Evolutionary conservation across 2,797 vertebrate species (phyloP), one percentile per base, ranked within the genome.

Genomic region (Manis javanica): DNA sequence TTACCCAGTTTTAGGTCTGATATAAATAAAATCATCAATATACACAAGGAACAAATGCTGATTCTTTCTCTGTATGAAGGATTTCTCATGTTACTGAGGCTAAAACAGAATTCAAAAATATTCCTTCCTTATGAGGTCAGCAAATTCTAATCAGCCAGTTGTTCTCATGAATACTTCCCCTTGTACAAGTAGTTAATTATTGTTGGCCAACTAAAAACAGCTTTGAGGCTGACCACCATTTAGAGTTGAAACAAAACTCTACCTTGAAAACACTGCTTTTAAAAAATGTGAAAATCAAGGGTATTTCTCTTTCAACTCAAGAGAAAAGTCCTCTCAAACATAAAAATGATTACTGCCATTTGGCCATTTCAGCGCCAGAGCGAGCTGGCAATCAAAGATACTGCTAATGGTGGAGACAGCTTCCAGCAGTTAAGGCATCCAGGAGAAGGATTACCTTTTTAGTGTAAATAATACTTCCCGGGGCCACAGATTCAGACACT

Each of bases 141-240:
- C 82, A 71, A 90, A 94, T 96, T 98, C 79, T 94, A 94, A 97
- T 95, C 74, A 96, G 63, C 95, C 95, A 97, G 85, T 95, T 97
- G 89, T 96, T 87, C 82, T 82, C 91, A 87, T 57, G 68, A 97
- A 92, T 93, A 91, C 84, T 95, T 96, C 81, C 63, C 78, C 71
- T 96, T 77, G 77, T 15, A 93, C 53, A 92, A 93, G 68, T 31
- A 64, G 66, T 92, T 87, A 96, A 96, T 94, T 97, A 79, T 85
- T 92, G 72, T 87, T 94, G 77, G 68, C 75, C 72, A 88, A 74
- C 87, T 81, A 57, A 93, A 96, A 95, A 83, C 42, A 95, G 46
- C 55, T 89, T 94, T 79, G 46, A 94, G 57, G 29, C 59, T 75
- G 51, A 82, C 82, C 57, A 89, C 29, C 61, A 29, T 51, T 94